Percentiles rank a stretch among this genome's conserved stretches.
Evolutionary conservation across 2,888 invertebrate species (phyloP).

Genomic region (Teleogryllus oceanicus): DNA sequence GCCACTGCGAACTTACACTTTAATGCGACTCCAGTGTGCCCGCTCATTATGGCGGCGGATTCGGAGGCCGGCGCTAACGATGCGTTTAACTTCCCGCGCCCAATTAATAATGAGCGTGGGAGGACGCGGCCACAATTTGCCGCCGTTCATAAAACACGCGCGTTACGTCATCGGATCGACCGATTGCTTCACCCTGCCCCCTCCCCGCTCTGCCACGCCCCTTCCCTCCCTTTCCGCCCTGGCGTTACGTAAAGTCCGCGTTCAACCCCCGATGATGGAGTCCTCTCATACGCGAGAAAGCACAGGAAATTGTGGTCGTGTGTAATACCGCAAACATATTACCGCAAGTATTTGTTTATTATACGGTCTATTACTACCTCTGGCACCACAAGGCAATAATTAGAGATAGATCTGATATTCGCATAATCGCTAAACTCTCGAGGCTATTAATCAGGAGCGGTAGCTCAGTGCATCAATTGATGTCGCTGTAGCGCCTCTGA

Average conservation of each 20-base stretch:
- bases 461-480: no score
- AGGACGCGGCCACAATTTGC: conserved; percentile 7
- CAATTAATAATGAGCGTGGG: conserved; percentile 18
- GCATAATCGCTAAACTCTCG: no score
- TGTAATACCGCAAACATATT: no score
- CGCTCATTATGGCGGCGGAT: conserved; percentile 4
- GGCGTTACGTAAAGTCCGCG: not conserved
- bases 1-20: not conserved
- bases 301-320: no score
- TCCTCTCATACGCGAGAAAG: not conserved
- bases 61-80: not conserved
- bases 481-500: no score
- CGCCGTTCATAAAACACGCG: conserved; percentile 18
- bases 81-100: conserved; percentile 8
- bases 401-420: no score
- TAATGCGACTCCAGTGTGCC: not conserved
- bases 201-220: not conserved
- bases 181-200: not conserved
- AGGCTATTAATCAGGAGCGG: no score
- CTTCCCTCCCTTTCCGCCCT: not conserved
- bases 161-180: not conserved
- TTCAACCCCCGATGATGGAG: not conserved
- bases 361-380: no score
- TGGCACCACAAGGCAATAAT: no score
- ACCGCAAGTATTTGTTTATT: no score